Evolutionary conservation across 2,888 invertebrate genomes (phyloP).

Genomic region (Stictocephala bisonia): DNA sequence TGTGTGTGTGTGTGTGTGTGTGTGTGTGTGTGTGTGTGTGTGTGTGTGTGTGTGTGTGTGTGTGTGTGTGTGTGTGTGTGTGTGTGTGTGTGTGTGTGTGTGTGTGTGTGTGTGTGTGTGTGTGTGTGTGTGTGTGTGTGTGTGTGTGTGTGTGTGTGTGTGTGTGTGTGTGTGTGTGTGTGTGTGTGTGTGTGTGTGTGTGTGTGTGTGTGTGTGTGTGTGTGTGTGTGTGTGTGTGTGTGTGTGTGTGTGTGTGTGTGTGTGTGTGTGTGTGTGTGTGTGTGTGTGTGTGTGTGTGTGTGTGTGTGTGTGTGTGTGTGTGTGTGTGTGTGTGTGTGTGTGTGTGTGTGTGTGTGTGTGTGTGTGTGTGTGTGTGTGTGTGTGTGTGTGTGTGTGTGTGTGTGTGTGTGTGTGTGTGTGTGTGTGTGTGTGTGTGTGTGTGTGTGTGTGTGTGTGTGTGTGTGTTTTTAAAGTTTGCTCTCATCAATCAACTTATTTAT

Average conservation of each 20-base stretch:
- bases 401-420: neutral
- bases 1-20: neutral
- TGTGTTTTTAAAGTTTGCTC: no score
- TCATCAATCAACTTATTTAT: no score
- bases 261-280: no score
- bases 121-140: no score
- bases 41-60: constrained; percentile 56
- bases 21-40: neutral
- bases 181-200: no score
- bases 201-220: no score
- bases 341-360: neutral
- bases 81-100: neutral
- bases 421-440: neutral
- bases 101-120: neutral
- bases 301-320: no score
- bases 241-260: no score
- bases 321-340: neutral
- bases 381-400: neutral
- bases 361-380: constrained; percentile 19
- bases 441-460: neutral
- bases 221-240: no score
- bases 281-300: no score
- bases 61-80: neutral
- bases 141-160: no score
- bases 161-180: no score